Base-by-base conservation (phyloP, 1,140 invertebrate species). In the Sitophilus oryzae region DNA sequence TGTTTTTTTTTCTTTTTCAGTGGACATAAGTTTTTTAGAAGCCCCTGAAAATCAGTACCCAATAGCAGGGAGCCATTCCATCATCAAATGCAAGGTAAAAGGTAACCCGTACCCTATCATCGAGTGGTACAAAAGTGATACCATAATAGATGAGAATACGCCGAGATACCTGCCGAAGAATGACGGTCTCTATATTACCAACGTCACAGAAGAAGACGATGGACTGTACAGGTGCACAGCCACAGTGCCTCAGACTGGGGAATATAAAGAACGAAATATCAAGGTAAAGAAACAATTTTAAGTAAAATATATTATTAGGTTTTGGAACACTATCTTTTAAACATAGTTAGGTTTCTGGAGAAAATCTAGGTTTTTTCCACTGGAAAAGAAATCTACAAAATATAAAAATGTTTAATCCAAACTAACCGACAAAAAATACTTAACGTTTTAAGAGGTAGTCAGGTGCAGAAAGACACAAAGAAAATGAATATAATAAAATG, bases 211-310 rank as follows among this genome's bases (percentile, higher is more conserved):
- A 67, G 78, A 80, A 14, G 90, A 94, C 67, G 88, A 93, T 67
- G 91, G 89, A 0, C 75, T 83, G 11, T 95, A 93, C 69, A 88
- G 82, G 2, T 93, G 91, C 66, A 78, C 88, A 18, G 91, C 91
- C 1, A 81, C 86, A 10, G 91, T 94, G 0, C 75, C 81, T 9
- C 76, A 79, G 10, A 90, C 89, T 14, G 92, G 91, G 23, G 83
- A 89, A 67, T 73, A 91, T 3, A 71, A 82, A 36, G 82, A 85
- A 54, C 79, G 82, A 56, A 75, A 79, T 52, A 94, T 94, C 53
- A 88, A 90, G 78, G 87, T 89, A 75, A 61, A n/a, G n/a, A n/a
- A n/a, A n/a, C n/a, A n/a, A n/a, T n/a, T n/a, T n/a, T n/a, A n/a
- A n/a, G n/a, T n/a, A n/a, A n/a, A n/a, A n/a, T n/a, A n/a, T n/a